Conservation (phyloP, 2,888 invertebrate genomes). For the Parthenolecanium corni region DNA sequence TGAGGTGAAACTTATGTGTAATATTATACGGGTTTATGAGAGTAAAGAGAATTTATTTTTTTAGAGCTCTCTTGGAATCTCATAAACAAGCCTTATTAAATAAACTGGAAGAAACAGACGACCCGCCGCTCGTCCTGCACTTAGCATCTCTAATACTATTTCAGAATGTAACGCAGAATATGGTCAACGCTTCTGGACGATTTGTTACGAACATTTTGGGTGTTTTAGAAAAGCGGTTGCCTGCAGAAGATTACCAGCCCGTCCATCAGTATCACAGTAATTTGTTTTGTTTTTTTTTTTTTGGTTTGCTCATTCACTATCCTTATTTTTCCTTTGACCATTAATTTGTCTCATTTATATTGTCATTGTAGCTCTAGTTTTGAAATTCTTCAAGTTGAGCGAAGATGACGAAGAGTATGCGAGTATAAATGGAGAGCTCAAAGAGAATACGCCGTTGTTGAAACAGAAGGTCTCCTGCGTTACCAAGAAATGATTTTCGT, state of each 20-base stretch:
- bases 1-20: not conserved
- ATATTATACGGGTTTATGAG: not conserved
- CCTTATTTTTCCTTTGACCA: not conserved
- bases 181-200: slow-evolving; percentile 86
- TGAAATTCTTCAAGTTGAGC: slow-evolving; percentile 46
- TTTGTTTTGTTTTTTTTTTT: slow-evolving; percentile 32
- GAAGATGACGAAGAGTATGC: slow-evolving; percentile 43
- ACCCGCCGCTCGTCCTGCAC: slow-evolving; percentile 68
- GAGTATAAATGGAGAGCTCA: slow-evolving; percentile 43
- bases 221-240: slow-evolving; percentile 58
- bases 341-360: not conserved
- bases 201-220: slow-evolving; percentile 72
- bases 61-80: slow-evolving; percentile 57
- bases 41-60: slow-evolving; percentile 34
- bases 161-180: slow-evolving; percentile 63
- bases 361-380: slow-evolving; percentile 48
- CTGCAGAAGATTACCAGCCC: slow-evolving; percentile 50
- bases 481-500: not conserved
- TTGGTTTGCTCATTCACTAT: not conserved
- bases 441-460: slow-evolving; percentile 42
- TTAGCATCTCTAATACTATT: slow-evolving; percentile 66
- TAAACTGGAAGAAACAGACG: slow-evolving; percentile 60
- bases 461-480: slow-evolving; percentile 37
- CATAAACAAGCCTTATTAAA: slow-evolving; percentile 71
- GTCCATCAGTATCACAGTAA: slow-evolving; percentile 69